Conservation (phyloP, 2,888 invertebrate species). For the Agrotis clavis region DNA sequence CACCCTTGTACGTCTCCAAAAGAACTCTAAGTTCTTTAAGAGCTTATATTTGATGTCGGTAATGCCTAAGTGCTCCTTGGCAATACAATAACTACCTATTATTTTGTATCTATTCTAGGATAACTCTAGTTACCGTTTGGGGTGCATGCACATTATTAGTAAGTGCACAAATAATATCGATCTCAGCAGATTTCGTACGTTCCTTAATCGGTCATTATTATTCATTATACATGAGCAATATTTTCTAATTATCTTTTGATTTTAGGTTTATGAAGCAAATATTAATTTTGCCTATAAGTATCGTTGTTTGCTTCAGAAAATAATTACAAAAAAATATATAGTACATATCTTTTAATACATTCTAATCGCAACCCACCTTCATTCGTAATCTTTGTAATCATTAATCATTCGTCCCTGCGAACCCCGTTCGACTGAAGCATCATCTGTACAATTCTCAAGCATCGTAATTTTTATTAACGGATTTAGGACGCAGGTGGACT, state of each 20-base stretch:
- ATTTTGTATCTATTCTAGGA: background rate
- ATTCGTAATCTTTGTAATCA: constrained; percentile 35
- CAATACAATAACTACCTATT: background rate
- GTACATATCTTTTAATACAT: background rate
- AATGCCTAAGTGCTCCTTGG: too few species aligned
- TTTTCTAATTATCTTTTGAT: background rate
- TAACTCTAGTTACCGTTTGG: background rate
- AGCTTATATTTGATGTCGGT: too few species aligned
- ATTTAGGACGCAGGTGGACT: constrained; percentile 80
- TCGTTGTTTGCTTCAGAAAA: background rate
- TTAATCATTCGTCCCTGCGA: constrained; percentile 53
- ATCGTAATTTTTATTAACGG: constrained; percentile 71
- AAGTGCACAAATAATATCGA: background rate
- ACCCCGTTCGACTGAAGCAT: constrained; percentile 42
- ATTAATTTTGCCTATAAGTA: background rate
- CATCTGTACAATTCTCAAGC: constrained; percentile 64
- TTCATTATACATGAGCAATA: background rate
- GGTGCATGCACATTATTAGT: background rate
- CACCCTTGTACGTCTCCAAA: too few species aligned
- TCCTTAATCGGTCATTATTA: too few species aligned
- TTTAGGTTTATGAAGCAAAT: background rate
- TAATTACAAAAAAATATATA: background rate
- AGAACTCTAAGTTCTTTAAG: too few species aligned
- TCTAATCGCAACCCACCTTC: constrained; percentile 17
- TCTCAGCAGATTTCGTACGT: background rate